Conservation (phyloP, 2,888 invertebrate genomes). For the Venusia cambrica region DNA sequence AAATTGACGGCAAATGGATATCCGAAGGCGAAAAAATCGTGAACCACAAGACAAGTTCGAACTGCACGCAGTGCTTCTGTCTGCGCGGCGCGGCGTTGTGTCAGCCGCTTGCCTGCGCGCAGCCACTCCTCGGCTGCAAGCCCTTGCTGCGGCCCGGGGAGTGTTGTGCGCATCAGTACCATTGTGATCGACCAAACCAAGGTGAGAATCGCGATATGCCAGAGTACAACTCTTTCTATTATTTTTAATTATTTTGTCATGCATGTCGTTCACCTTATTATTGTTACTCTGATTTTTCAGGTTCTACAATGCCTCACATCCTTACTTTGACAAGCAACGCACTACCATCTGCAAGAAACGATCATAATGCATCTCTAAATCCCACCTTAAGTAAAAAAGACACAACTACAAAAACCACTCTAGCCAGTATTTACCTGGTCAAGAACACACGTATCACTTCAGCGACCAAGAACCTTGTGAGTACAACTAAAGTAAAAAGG, state of each 20-base stretch:
- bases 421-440: slow-evolving; percentile 37
- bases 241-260: too few relatives aligned
- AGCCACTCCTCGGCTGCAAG: slow-evolving; percentile 86
- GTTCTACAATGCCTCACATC: slow-evolving; percentile 23
- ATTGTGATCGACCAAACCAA: slow-evolving; percentile 79
- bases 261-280: too few relatives aligned
- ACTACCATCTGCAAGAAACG: slow-evolving; percentile 41
- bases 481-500: slow-evolving; percentile 60
- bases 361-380: slow-evolving; percentile 52
- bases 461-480: slow-evolving; percentile 40
- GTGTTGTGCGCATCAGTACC: slow-evolving; percentile 92
- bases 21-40: slow-evolving; percentile 86
- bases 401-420: slow-evolving; percentile 43
- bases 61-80: slow-evolving; percentile 91
- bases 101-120: slow-evolving; percentile 88
- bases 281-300: slow-evolving; percentile 40
- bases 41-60: slow-evolving; percentile 71
- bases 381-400: slow-evolving; percentile 45
- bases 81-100: slow-evolving; percentile 87
- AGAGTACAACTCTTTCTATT: too few relatives aligned
- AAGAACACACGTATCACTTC: slow-evolving; percentile 40
- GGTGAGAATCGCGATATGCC: too few relatives aligned
- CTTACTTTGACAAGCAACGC: slow-evolving; percentile 36
- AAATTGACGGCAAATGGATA: slow-evolving; percentile 81
- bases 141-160: slow-evolving; percentile 88